Percentiles rank a stretch among this genome's conserved stretches.
These are phyloP conservation scores for Eulemur albifrons DNA, from an alignment of 2,797 vertebrate genomes.

Conservation along the genomic window DNA sequence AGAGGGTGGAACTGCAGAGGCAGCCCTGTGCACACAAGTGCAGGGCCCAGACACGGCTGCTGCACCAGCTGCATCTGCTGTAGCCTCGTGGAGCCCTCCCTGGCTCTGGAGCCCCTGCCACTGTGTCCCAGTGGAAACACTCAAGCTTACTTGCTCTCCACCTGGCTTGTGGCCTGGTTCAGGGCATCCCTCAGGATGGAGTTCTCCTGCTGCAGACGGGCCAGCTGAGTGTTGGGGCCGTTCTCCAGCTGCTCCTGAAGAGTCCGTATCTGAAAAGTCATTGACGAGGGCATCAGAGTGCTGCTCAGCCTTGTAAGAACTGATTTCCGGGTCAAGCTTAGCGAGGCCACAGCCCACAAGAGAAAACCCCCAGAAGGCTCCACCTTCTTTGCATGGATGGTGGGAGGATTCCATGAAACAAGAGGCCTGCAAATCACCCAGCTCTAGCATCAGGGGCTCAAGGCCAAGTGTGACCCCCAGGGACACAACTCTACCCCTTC, in stretches of 20 bases:
- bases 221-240: slow-evolving; percentile 94
- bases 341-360: background rate
- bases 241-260: slow-evolving; percentile 97
- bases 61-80: rapidly evolving
- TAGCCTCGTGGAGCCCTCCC: background rate
- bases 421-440: background rate
- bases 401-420: background rate
- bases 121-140: rapidly evolving
- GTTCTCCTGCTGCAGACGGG: slow-evolving; percentile 97
- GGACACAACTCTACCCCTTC: background rate
- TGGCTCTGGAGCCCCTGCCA: background rate
- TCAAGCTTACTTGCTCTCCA: slow-evolving; percentile 95
- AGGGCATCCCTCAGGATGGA: slow-evolving; percentile 96
- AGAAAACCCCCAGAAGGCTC: background rate
- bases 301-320: background rate
- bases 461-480: background rate
- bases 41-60: no score
- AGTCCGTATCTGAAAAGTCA: slow-evolving; percentile 85
- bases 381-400: background rate
- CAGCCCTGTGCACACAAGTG: background rate
- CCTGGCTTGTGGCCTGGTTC: slow-evolving; percentile 97
- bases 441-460: background rate
- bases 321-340: rapidly evolving
- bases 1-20: background rate
- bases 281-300: background rate